phyloP scores from a whole-genome alignment of 2,113 vertebrate genomes.

The Perognathus longimembris region DNA sequence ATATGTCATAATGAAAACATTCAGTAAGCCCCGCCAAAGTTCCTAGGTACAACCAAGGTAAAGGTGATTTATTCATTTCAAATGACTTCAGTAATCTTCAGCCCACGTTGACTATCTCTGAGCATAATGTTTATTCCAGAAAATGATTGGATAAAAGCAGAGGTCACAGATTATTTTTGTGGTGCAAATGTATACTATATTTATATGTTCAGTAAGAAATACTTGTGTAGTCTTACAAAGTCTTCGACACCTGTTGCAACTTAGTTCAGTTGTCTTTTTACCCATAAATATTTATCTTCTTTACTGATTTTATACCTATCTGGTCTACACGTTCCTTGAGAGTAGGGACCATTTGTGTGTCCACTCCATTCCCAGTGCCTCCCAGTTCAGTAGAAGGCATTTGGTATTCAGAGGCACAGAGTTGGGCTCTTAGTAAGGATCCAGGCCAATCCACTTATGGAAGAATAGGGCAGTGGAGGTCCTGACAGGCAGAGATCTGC shows the following conservation, averaged over 20 bases:
- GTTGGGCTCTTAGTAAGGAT: background rate
- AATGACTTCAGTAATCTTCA: conserved; percentile 32
- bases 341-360: background rate
- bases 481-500: background rate
- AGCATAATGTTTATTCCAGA: conserved; percentile 14
- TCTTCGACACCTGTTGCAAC: background rate
- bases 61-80: conserved; percentile 44
- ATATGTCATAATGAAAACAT: conserved; percentile 31
- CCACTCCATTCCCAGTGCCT: background rate
- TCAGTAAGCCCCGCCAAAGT: background rate
- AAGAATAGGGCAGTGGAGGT: background rate
- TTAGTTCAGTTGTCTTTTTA: conserved; percentile 33
- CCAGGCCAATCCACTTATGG: background rate
- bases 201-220: conserved; percentile 19
- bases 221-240: background rate
- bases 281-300: background rate
- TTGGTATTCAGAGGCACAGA: background rate
- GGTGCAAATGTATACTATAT: background rate
- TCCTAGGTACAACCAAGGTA: conserved; percentile 16
- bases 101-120: conserved; percentile 46
- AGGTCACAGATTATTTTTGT: conserved; percentile 17
- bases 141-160: conserved; percentile 55
- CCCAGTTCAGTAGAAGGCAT: background rate
- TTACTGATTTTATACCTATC: conserved; percentile 20
- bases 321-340: conserved; percentile 2